Evolutionary conservation across 2,888 invertebrate species (phyloP).

Genomic region (Phortica magna): DNA sequence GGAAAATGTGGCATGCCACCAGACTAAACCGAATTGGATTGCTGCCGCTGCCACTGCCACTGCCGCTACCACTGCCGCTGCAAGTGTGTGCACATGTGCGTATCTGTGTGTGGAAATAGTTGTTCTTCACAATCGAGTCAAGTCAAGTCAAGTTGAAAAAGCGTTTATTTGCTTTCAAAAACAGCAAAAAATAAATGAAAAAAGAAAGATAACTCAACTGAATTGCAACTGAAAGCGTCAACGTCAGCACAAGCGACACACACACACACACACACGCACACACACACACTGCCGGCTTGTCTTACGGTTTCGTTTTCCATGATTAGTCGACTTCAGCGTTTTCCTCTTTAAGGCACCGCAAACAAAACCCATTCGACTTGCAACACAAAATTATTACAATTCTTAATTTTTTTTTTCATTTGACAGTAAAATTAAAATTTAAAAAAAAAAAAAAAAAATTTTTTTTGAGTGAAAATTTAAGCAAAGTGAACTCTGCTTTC

Average conservation of each 20-base stretch:
- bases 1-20: slow-evolving; percentile 27
- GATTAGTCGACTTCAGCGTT: background rate
- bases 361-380: background rate
- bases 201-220: slow-evolving; percentile 53
- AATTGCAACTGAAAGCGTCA: slow-evolving; percentile 52
- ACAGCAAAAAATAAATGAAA: slow-evolving; percentile 49
- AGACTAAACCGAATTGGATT: slow-evolving; percentile 19
- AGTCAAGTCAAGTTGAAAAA: slow-evolving; percentile 32
- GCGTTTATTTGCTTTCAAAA: slow-evolving; percentile 67
- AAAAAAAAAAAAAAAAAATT: no score
- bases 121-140: background rate
- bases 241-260: slow-evolving; percentile 13
- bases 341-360: background rate
- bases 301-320: slow-evolving; percentile 50
- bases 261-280: slow-evolving; percentile 20
- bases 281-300: slow-evolving; percentile 8
- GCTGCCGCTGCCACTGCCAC: background rate
- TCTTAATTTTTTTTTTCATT: no score
- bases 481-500: no score
- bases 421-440: no score
- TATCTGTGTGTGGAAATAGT: background rate
- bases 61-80: background rate
- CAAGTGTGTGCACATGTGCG: background rate
- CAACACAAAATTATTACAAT: no score
- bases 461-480: no score